Evolutionary conservation across 2,797 vertebrate genomes (phyloP).

Genomic region (Craterocephalus amniculus): DNA sequence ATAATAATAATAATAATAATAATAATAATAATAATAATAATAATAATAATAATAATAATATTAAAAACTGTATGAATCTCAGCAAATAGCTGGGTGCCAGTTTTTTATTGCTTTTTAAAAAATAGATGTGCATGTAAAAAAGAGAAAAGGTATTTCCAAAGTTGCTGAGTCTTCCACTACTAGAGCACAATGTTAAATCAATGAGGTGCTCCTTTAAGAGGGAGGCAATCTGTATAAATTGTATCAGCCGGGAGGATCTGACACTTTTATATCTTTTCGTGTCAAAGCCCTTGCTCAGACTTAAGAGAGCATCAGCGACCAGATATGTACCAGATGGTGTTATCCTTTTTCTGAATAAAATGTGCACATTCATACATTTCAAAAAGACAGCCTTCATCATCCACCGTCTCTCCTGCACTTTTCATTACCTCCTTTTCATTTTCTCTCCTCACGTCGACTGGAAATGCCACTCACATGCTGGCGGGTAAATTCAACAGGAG

Average conservation of each 20-base stretch:
- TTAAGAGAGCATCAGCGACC: not conserved
- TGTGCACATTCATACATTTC: constrained; percentile 4
- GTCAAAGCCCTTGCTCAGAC: not conserved
- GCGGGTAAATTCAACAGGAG: constrained; percentile 24
- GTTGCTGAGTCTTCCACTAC: not conserved
- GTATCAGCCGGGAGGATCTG: not conserved
- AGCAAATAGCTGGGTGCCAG: not conserved
- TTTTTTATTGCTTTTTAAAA: not conserved
- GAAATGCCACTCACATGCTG: constrained; percentile 47
- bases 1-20: not conserved
- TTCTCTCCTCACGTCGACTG: constrained; percentile 23
- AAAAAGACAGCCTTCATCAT: constrained; percentile 19
- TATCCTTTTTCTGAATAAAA: constrained; percentile 9
- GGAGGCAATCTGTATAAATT: not conserved
- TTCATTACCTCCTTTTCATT: constrained; percentile 55
- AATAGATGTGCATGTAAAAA: not conserved
- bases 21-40: not conserved
- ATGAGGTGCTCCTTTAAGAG: constrained; percentile 4
- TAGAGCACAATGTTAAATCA: not conserved
- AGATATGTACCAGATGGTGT: constrained; percentile 1
- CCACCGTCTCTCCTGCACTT: constrained; percentile 37
- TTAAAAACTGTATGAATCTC: not conserved
- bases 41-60: not conserved
- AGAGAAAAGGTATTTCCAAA: not conserved
- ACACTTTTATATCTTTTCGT: not conserved